Percentiles rank a stretch among this genome's conserved stretches.
Evolutionary conservation across 2,888 invertebrate species (phyloP).

Genomic region (Apotomis betuletana): DNA sequence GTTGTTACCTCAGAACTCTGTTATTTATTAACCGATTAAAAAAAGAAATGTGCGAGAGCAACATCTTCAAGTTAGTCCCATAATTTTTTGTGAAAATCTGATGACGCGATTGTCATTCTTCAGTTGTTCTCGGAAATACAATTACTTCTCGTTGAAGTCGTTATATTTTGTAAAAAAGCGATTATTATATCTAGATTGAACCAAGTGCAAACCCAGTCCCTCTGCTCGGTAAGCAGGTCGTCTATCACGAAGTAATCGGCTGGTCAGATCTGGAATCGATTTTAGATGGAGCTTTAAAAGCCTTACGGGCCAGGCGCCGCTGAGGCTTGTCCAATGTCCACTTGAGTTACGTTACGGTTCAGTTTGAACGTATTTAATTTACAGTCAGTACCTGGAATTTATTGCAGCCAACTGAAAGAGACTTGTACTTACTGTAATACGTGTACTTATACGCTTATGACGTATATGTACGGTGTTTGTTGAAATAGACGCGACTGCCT

Average conservation of each 20-base stretch:
- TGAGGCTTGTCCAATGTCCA: not conserved
- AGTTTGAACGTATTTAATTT: not conserved
- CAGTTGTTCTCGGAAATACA: not conserved
- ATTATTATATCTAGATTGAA: not conserved
- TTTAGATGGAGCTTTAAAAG: constrained; percentile 1
- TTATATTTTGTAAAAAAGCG: not conserved
- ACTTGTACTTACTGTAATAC: too few relatives aligned
- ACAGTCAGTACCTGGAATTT: not conserved
- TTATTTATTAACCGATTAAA: too few relatives aligned
- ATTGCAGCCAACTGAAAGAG: too few relatives aligned
- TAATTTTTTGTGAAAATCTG: too few relatives aligned
- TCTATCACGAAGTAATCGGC: constrained; percentile 33
- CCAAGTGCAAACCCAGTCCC: not conserved
- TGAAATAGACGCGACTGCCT: too few relatives aligned
- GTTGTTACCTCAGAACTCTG: too few relatives aligned
- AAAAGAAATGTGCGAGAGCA: too few relatives aligned
- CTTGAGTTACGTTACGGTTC: not conserved
- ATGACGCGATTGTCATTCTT: too few relatives aligned
- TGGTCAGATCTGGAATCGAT: constrained; percentile 17
- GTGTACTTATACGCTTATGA: too few relatives aligned
- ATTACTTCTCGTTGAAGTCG: too few relatives aligned
- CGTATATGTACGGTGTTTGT: too few relatives aligned
- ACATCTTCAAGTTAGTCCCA: too few relatives aligned
- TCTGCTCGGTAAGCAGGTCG: constrained; percentile 52
- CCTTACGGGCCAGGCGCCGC: constrained; percentile 1